Percentiles rank a stretch among this genome's conserved stretches.
These are phyloP conservation scores for Epizoanthus illoricatus DNA, from an alignment of 92 coral and sea anemone genomes.

Conservation along the genomic window DNA sequence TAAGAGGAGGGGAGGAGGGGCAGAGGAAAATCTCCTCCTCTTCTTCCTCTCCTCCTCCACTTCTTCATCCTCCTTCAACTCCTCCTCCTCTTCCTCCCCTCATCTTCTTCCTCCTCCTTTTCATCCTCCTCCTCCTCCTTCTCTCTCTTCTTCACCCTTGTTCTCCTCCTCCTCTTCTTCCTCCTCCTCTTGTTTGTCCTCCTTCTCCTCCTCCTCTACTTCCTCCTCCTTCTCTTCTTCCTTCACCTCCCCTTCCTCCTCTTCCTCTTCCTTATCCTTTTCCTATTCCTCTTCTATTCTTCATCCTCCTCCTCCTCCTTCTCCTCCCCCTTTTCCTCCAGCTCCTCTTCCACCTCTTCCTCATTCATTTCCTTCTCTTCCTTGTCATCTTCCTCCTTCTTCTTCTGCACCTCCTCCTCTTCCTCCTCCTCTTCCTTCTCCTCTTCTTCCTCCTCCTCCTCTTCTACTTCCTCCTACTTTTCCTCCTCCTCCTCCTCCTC, in stretches of 20 bases:
- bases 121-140: not conserved
- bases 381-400: not conserved
- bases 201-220: no score
- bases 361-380: not conserved
- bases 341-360: not conserved
- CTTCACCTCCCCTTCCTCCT: not conserved
- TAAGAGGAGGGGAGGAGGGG: no score
- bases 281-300: not conserved
- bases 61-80: conserved; percentile 11
- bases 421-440: not conserved
- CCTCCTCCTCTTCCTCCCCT: not conserved
- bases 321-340: not conserved
- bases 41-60: conserved; percentile 1
- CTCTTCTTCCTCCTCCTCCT: no score
- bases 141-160: not conserved
- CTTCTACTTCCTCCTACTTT: no score
- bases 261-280: not conserved
- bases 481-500: no score
- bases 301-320: not conserved
- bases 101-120: not conserved
- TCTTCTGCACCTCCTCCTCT: not conserved
- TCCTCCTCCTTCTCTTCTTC: conserved; percentile 1
- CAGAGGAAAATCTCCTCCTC: not conserved
- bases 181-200: not conserved
- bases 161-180: not conserved